Evolutionary conservation across 2,113 vertebrate genomes (phyloP).

Genomic region (Hypomesus transpacificus): DNA sequence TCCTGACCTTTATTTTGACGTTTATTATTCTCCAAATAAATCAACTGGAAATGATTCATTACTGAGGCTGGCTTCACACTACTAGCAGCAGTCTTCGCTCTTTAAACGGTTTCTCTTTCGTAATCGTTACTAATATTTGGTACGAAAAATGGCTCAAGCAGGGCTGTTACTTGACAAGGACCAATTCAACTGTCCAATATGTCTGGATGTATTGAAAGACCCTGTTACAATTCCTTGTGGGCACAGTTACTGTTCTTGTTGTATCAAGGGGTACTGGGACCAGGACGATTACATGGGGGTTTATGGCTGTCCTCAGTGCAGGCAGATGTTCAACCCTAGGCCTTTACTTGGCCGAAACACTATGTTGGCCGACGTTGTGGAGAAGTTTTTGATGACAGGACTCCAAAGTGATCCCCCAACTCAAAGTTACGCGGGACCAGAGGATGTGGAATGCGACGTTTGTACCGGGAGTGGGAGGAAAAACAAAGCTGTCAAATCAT

Average conservation of each 20-base stretch:
- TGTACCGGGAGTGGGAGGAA: slow-evolving; percentile 83
- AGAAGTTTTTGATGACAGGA: slow-evolving; percentile 57
- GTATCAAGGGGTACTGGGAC: slow-evolving; percentile 73
- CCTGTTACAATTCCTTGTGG: slow-evolving; percentile 74
- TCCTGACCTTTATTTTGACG: too few species aligned
- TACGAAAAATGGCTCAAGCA: slow-evolving; percentile 61
- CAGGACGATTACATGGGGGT: slow-evolving; percentile 66
- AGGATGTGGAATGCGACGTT: slow-evolving; percentile 80
- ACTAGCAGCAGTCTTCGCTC: too few species aligned
- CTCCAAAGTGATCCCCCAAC: slow-evolving; percentile 17
- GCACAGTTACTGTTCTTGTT: slow-evolving; percentile 71
- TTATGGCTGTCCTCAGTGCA: slow-evolving; percentile 71
- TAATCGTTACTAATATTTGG: background rate
- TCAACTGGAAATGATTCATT: background rate
- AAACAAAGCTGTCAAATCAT: slow-evolving; percentile 87
- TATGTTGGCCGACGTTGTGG: slow-evolving; percentile 74
- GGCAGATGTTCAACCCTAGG: slow-evolving; percentile 70
- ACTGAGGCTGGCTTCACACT: too few species aligned
- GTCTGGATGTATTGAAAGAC: slow-evolving; percentile 67
- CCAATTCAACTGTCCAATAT: slow-evolving; percentile 74
- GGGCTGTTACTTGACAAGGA: slow-evolving; percentile 70
- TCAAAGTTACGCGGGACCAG: slow-evolving; percentile 50
- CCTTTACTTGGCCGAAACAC: slow-evolving; percentile 69
- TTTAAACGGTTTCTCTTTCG: background rate
- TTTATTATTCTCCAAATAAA: background rate